These are phyloP conservation scores for Raja brachyura DNA, from an alignment of 2,113 vertebrate species.

Conservation along the genomic window DNA sequence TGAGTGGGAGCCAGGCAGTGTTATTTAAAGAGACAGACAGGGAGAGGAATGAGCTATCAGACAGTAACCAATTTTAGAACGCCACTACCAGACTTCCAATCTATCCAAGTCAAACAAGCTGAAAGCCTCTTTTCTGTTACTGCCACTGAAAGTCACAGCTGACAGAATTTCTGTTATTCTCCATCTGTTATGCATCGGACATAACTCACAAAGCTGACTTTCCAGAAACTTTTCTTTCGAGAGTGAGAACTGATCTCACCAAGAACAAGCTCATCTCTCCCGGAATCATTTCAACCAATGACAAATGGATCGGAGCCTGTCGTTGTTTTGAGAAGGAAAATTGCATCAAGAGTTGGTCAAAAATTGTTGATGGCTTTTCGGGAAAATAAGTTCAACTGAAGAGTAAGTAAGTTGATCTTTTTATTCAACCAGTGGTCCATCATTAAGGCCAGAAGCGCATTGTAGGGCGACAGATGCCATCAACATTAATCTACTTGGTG, in stretches of 20 bases:
- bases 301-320: neutral
- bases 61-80: neutral
- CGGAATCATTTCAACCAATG: conserved; percentile 6
- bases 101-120: neutral
- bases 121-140: neutral
- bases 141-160: neutral
- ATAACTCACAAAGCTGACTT: neutral
- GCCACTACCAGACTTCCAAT: neutral
- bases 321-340: neutral
- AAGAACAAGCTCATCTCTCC: neutral
- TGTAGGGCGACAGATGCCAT: neutral
- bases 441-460: conserved; percentile 2
- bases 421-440: conserved; percentile 24
- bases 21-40: neutral
- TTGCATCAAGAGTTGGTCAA: neutral
- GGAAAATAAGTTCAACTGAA: neutral
- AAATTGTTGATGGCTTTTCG: neutral
- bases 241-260: neutral
- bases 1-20: no score
- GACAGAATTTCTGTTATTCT: neutral
- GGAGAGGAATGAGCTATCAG: neutral
- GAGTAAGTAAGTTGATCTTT: neutral
- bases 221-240: conserved; percentile 1
- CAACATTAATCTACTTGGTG: conserved; percentile 24
- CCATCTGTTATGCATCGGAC: neutral